A percentile compares a stretch with the other conserved stretches of the same genome.
Evolutionary conservation across 2,888 invertebrate species (phyloP).

Genomic region (Leucozona laternaria): DNA sequence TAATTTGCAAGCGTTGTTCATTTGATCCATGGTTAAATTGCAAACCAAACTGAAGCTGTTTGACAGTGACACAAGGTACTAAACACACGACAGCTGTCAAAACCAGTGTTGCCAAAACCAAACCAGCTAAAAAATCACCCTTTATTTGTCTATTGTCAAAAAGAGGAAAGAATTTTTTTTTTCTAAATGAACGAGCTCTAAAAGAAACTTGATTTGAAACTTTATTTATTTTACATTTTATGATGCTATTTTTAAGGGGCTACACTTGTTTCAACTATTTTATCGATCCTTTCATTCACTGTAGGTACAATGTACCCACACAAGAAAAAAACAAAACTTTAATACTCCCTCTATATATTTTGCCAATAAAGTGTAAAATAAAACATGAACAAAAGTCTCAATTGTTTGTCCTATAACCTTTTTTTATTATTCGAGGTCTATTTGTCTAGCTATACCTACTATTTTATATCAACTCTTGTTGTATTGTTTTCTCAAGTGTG

Average conservation of each 20-base stretch:
- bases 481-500: background rate
- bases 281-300: background rate
- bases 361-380: background rate
- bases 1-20: too few species aligned
- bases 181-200: background rate
- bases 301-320: background rate
- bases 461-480: background rate
- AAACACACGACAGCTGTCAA: too few species aligned
- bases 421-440: background rate
- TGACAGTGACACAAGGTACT: too few species aligned
- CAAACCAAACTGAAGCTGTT: too few species aligned
- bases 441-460: background rate
- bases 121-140: too few species aligned
- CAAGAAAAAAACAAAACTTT: background rate
- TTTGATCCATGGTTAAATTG: too few species aligned
- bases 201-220: background rate
- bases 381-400: background rate
- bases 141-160: too few species aligned
- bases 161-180: background rate
- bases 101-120: too few species aligned
- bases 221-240: background rate
- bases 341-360: background rate
- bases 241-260: background rate
- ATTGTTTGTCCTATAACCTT: conserved; percentile 7
- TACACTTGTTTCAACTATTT: background rate